These are phyloP conservation scores for Acropora yongei DNA, from an alignment of 64 coral and sea anemone species.

Conservation along the genomic window DNA sequence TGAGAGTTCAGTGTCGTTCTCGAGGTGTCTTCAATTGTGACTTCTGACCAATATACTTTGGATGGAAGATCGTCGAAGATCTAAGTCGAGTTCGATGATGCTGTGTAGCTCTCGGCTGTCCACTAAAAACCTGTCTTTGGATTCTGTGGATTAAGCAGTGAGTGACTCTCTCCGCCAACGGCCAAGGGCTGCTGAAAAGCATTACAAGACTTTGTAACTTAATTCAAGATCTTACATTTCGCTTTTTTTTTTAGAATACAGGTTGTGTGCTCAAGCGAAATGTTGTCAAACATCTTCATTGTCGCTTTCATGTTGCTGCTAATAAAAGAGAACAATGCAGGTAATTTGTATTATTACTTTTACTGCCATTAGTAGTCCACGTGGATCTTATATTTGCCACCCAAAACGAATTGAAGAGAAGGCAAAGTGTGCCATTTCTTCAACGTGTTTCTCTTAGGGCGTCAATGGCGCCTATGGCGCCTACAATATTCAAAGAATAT, in stretches of 20 bases:
- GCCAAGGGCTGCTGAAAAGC: background rate
- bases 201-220: background rate
- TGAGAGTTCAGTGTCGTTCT: no score
- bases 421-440: background rate
- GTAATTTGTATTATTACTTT: background rate
- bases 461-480: no score
- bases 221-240: background rate
- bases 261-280: background rate
- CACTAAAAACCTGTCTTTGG: no score
- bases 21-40: background rate
- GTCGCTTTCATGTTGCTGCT: background rate
- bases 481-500: no score
- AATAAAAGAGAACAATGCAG: background rate
- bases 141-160: no score
- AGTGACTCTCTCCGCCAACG: no score
- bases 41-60: no score
- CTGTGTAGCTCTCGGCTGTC: no score
- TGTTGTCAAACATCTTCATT: slow-evolving; percentile 15
- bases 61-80: no score
- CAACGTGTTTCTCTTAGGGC: no score
- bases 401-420: background rate
- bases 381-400: background rate
- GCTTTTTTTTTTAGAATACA: slow-evolving; percentile 5
- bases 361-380: no score
- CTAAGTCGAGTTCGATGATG: no score